Percentiles rank a stretch among this genome's conserved stretches.
These are phyloP conservation scores for Pitangus sulphuratus DNA, from an alignment of 2,797 vertebrate genomes.

Conservation along the genomic window DNA sequence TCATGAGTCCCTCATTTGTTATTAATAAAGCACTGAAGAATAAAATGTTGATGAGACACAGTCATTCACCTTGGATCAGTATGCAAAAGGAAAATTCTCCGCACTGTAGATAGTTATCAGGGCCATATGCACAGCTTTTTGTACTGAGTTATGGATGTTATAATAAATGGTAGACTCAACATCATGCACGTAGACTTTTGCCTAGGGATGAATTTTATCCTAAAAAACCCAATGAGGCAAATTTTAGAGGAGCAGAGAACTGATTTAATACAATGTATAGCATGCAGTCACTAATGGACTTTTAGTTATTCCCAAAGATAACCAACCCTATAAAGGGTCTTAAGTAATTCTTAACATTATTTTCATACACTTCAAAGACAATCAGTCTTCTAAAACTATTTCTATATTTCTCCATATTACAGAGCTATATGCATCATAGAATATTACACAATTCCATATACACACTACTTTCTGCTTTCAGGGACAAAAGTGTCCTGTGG, in stretches of 20 bases:
- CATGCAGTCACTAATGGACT: neutral
- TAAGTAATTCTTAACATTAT: neutral
- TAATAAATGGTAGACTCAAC: neutral
- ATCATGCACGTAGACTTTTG: neutral
- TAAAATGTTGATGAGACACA: conserved; percentile 50
- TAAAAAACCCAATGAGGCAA: neutral
- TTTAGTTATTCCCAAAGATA: neutral
- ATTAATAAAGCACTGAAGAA: conserved; percentile 60
- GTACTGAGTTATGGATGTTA: neutral
- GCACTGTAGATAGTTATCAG: neutral
- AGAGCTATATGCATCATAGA: neutral
- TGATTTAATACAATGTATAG: neutral
- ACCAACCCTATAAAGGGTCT: neutral
- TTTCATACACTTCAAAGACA: neutral
- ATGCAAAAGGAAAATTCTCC: conserved; percentile 29
- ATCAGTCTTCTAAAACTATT: neutral
- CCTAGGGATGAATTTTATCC: neutral
- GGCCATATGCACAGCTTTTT: neutral
- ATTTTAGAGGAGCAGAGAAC: neutral
- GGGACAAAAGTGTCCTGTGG: neutral
- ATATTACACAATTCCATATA: neutral
- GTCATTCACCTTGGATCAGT: conserved; percentile 45
- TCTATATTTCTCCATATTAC: neutral
- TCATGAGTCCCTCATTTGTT: conserved; percentile 47
- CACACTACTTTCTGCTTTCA: neutral